Conservation (phyloP, 2,797 vertebrate species). For the Tokudaia tokunoshimensis region DNA sequence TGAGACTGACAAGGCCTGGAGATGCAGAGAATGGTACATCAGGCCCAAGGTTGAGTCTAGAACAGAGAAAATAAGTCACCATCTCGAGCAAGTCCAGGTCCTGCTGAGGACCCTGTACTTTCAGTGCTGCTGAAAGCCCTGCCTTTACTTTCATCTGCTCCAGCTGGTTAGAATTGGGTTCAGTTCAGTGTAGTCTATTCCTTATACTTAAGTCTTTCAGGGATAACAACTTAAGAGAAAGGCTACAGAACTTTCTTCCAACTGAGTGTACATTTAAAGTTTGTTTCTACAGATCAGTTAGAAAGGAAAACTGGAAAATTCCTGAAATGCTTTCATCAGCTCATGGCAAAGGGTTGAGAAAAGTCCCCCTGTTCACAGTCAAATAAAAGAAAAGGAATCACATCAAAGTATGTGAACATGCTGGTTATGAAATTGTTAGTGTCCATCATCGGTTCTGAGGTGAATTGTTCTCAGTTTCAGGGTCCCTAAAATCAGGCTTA, state of each 20-base stretch:
- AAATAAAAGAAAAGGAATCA: conserved; percentile 54
- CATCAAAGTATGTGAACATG: conserved; percentile 53
- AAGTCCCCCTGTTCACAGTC: not conserved
- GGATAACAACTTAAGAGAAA: conserved; percentile 45
- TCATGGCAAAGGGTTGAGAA: conserved; percentile 37
- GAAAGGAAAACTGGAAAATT: conserved; percentile 12
- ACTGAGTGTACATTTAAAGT: not conserved
- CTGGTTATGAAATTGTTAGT: conserved; percentile 51
- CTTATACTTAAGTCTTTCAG: not conserved
- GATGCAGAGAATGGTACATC: not conserved
- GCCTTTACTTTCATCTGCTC: not conserved
- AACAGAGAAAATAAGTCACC: not conserved
- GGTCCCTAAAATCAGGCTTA: conserved; percentile 11
- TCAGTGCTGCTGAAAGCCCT: not conserved
- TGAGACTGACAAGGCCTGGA: not conserved
- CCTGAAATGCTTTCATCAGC: conserved; percentile 42
- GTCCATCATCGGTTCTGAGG: conserved; percentile 16
- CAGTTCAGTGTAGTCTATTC: not conserved
- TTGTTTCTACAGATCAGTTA: conserved; percentile 32
- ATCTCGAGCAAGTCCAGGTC: not conserved
- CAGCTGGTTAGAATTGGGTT: not conserved
- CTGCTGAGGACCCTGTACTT: not conserved
- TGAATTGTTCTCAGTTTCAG: conserved; percentile 52
- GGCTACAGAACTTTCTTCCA: conserved; percentile 32
- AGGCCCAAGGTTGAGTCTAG: conserved; percentile 1